Evolutionary conservation across 92 coral and sea anemone genomes (phyloP).

Genomic region (Porites lobata): DNA sequence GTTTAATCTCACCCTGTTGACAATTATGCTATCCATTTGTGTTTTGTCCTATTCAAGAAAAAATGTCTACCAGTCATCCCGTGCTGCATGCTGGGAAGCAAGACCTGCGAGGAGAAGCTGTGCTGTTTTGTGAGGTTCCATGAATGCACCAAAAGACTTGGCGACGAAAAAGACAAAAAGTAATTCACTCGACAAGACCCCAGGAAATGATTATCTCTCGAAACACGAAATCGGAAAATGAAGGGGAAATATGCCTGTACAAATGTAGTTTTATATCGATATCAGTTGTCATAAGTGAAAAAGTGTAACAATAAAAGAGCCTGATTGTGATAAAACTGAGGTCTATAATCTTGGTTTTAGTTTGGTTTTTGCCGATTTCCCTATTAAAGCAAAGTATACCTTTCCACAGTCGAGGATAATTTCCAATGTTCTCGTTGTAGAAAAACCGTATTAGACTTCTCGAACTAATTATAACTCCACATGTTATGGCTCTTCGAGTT

Average conservation of each 20-base stretch:
- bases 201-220: too few relatives aligned
- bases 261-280: constrained; percentile 35
- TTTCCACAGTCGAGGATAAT: too few relatives aligned
- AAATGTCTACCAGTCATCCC: constrained; percentile 43
- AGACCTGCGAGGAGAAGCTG: constrained; percentile 47
- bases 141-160: constrained; percentile 16
- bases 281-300: constrained; percentile 39
- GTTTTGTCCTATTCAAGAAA: neutral
- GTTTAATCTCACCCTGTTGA: too few relatives aligned
- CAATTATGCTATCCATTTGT: too few relatives aligned
- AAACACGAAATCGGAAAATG: neutral
- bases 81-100: constrained; percentile 20
- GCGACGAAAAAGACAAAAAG: neutral
- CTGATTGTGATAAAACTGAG: constrained; percentile 36
- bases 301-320: constrained; percentile 50
- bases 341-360: neutral
- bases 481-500: too few relatives aligned
- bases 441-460: too few relatives aligned
- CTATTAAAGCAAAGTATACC: too few relatives aligned
- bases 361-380: too few relatives aligned
- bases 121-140: constrained; percentile 48
- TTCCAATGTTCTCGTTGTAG: too few relatives aligned
- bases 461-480: too few relatives aligned
- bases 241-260: constrained; percentile 20
- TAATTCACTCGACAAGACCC: neutral